Evolutionary conservation across 2,113 vertebrate genomes (phyloP), one percentile per base, ranked within the genome.

Genomic region (Ciconia maguari): DNA sequence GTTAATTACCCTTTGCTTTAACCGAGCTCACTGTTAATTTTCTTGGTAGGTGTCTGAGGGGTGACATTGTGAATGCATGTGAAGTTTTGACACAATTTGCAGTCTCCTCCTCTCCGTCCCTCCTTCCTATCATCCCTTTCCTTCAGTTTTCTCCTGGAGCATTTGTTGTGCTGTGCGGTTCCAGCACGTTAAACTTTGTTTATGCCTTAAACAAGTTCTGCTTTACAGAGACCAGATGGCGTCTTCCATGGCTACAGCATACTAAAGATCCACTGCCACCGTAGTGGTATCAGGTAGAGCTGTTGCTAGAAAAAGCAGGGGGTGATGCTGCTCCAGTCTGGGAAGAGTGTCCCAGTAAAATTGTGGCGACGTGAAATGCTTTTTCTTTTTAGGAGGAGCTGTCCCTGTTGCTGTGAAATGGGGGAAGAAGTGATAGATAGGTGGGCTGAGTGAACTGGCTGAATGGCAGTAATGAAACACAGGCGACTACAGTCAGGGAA

Each of bases 1-100:
- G 13, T 70, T 96, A 80, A 91, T 95, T 90, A 95, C 68, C 68
- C n/a, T 77, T 77, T 65, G 24, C 65, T 91, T 76, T 93, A 92
- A 72, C 83, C 0, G 3, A 89, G 54, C 77, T 90, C 65, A 9
- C 69, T 61, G 61, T 69, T 66, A 44, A 70, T 96, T 90, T 61
- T 89, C 89, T 74, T 70, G 29, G 58, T 86, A 27, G 69, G 21
- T 64, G 62, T 90, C 82, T 96, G 81, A 81, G 30, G 9, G 51
- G 18, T 85, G 66, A 52, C 48, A 21, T 6, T 60, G 51, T 48
- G 61, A 80, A 44, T 6, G 21, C 26, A 4, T 15, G 13, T 71
- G 44, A 83, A 60, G 54, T 66, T 97, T 52, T 62, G 70, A 62
- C 38, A 54, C 6, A 13, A n/a, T 72, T 89, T 95, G 27, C 44